A percentile compares a stretch with the other conserved stretches of the same genome.
Conservation (phyloP, 2,888 invertebrate species). For the Piscicola geometra region DNA sequence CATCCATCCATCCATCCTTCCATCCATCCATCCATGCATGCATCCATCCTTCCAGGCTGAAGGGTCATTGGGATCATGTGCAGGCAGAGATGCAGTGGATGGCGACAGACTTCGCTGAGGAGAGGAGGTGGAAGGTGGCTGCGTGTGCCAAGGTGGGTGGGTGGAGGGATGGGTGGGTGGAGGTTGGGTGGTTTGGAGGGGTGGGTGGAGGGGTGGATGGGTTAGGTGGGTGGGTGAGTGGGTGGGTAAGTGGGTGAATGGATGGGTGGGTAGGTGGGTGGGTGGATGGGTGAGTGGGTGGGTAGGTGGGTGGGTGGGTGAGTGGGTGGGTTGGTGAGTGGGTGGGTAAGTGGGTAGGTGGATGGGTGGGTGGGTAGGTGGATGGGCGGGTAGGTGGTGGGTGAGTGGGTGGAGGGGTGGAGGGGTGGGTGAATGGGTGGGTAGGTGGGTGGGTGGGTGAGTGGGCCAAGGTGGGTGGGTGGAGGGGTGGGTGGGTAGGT, state of each 20-base stretch:
- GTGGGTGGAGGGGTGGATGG: too few relatives aligned
- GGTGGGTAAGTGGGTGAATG: too few relatives aligned
- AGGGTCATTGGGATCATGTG: slow-evolving; percentile 35
- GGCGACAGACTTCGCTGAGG: slow-evolving; percentile 38
- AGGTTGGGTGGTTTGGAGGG: neutral
- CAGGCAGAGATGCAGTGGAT: slow-evolving; percentile 38
- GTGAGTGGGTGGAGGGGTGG: too few relatives aligned
- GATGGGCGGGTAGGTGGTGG: too few relatives aligned
- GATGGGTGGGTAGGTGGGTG: too few relatives aligned
- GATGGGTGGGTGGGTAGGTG: too few relatives aligned
- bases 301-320: too few relatives aligned
- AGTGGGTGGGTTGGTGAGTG: neutral
- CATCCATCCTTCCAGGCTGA: slow-evolving; percentile 6
- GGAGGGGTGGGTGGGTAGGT: slow-evolving; percentile 35
- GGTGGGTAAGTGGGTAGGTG: too few relatives aligned
- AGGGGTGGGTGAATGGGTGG: neutral
- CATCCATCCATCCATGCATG: neutral
- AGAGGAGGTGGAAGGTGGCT: slow-evolving; percentile 35
- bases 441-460: slow-evolving; percentile 33
- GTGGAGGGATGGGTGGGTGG: too few relatives aligned
- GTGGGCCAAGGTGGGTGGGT: slow-evolving; percentile 36
- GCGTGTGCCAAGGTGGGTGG: slow-evolving; percentile 17
- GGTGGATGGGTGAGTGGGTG: slow-evolving; percentile 8
- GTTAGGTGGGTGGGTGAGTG: neutral
- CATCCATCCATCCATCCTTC: neutral